phyloP scores from a whole-genome alignment of 2,888 invertebrate species.

The Orchestes rusci region DNA sequence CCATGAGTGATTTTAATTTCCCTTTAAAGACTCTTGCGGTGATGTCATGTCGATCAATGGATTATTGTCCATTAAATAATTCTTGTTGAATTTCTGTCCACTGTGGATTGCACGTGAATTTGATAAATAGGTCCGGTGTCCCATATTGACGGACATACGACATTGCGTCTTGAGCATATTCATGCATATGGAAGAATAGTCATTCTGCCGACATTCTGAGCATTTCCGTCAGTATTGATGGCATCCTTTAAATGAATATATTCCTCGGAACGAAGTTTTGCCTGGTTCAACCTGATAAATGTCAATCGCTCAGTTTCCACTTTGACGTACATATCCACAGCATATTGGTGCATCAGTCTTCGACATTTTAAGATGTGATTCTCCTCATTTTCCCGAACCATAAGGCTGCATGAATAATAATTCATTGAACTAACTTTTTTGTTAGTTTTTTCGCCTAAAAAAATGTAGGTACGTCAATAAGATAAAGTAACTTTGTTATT shows the following conservation, averaged over 20 bases:
- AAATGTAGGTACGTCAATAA: too few species aligned
- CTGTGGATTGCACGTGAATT: conserved; percentile 3
- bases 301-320: conserved; percentile 37
- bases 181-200: conserved; percentile 29
- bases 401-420: conserved; percentile 24
- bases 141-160: conserved; percentile 14
- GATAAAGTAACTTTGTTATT: too few species aligned
- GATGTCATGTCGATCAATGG: not conserved
- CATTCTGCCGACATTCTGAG: conserved; percentile 1
- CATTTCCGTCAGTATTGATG: conserved; percentile 29
- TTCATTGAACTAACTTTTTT: too few species aligned
- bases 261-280: conserved; percentile 34
- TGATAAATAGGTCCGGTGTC: not conserved
- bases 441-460: too few species aligned
- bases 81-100: not conserved
- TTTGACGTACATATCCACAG: conserved; percentile 41
- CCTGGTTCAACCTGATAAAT: conserved; percentile 34
- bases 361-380: conserved; percentile 33
- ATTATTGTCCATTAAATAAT: not conserved
- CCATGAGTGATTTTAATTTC: conserved; percentile 1
- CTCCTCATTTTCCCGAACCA: conserved; percentile 29
- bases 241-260: conserved; percentile 39
- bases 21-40: not conserved
- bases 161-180: conserved; percentile 36
- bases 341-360: conserved; percentile 34